Evolutionary conservation across 2,888 invertebrate genomes (phyloP).

Genomic region (Neoaliturus tenellus): DNA sequence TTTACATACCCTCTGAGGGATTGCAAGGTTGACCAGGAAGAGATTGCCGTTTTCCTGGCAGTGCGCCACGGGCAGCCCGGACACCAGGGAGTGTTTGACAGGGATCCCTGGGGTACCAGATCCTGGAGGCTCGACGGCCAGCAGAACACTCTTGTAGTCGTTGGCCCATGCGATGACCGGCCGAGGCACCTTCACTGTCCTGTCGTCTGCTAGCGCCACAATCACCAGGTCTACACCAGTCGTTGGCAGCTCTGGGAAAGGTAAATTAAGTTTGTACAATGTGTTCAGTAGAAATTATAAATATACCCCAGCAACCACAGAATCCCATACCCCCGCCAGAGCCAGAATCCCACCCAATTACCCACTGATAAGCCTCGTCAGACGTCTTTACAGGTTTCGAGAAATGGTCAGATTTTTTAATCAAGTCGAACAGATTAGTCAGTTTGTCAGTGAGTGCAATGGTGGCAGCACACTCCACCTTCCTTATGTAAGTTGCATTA

Average conservation of each 20-base stretch:
- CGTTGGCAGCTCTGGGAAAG: conserved; percentile 71
- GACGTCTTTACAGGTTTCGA: no score
- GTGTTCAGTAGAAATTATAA: no score
- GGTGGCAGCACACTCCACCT: no score
- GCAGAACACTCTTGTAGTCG: conserved; percentile 82
- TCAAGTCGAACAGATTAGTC: no score
- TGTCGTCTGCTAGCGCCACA: conserved; percentile 74
- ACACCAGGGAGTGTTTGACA: conserved; percentile 82
- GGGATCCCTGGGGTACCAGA: conserved; percentile 78
- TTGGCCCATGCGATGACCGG: conserved; percentile 81
- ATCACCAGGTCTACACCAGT: conserved; percentile 76
- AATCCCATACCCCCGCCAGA: no score
- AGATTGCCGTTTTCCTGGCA: conserved; percentile 81
- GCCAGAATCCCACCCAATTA: no score
- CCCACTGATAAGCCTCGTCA: no score
- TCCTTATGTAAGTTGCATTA: no score
- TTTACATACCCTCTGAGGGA: conserved; percentile 84
- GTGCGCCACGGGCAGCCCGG: conserved; percentile 82
- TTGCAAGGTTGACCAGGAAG: conserved; percentile 90
- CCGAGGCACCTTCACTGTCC: conserved; percentile 73
- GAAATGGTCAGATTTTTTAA: no score
- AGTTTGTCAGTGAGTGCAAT: no score
- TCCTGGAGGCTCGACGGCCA: conserved; percentile 86
- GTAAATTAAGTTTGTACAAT: no score
- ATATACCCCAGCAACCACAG: no score